Base-by-base conservation (phyloP, 2,797 vertebrate species). In the Salmo trutta region DNA sequence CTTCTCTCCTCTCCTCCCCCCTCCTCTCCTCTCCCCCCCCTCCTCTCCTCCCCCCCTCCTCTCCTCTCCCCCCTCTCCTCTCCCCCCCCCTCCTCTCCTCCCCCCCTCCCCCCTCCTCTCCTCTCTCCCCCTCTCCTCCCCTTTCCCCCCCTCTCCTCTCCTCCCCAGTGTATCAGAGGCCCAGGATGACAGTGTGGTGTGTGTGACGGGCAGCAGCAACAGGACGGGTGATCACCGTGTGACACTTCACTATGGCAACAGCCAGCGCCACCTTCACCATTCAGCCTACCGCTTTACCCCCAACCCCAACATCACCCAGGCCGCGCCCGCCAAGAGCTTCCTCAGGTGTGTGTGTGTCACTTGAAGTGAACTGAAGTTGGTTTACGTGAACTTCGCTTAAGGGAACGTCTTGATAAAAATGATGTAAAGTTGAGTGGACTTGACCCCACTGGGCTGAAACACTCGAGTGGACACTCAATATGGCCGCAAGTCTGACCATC, bases 301-400 rank as follows among this genome's bases (percentile, higher is more conserved):
- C 36, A 94, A 99, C 89, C 98, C 98, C 53, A 98, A 97, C 78
- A 85, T 98, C 91, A 98, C 96, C 54, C 91, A 92, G 5, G 97
- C 96, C 31, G 84, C 88, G 2, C 98, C 98, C 17, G 82, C 96
- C 74, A 97, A 94, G 91, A 99, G 98, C 91, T 99, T 98, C 85
- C 89, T 97, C 76, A 93, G 95, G 98, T 47, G 59, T 77, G 41
- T 73, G 36, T 36, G 36, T 10, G 7, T 47, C 8, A 47, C 10
- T 47, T 47, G 41, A 47, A 47, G 8, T 12, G 0, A 47, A 47
- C 41, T 47, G 41, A 47, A 47, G 41, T 47, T 47, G 8, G 41
- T 47, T 47, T 47, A 47, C 2, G 41, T 12, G 41, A 47, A 47
- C 41, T 47, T 47, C 10, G 10, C 41, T 47, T 47, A 47, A 47